These are phyloP conservation scores for Drosophila sordidula DNA, from an alignment of 2,888 invertebrate species.

Conservation along the genomic window DNA sequence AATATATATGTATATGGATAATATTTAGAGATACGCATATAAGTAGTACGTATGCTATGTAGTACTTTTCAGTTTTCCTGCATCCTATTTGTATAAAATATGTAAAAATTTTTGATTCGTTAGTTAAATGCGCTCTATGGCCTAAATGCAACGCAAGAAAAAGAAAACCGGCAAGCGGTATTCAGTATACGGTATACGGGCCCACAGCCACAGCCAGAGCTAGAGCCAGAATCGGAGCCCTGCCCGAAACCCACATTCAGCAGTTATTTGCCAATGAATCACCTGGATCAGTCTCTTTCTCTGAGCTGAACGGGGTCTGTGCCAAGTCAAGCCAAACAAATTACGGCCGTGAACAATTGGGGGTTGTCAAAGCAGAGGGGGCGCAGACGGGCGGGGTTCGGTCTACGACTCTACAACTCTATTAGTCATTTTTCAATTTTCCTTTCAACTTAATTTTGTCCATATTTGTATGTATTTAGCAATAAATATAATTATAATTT, in stretches of 20 bases:
- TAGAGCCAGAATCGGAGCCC: too few relatives aligned
- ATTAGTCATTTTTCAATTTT: slow-evolving; percentile 53
- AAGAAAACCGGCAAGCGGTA: slow-evolving; percentile 18
- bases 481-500: slow-evolving; percentile 67
- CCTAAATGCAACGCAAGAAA: slow-evolving; percentile 52
- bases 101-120: slow-evolving; percentile 43
- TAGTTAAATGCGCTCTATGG: slow-evolving; percentile 47
- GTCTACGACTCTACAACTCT: slow-evolving; percentile 24
- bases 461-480: slow-evolving; percentile 44
- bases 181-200: slow-evolving; percentile 13
- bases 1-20: slow-evolving; percentile 22
- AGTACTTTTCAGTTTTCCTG: slow-evolving; percentile 4
- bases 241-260: slow-evolving; percentile 2
- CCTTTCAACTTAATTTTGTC: slow-evolving; percentile 36
- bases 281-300: slow-evolving; percentile 63
- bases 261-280: slow-evolving; percentile 49
- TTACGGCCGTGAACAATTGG: slow-evolving; percentile 50
- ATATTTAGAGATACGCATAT: slow-evolving; percentile 31
- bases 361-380: slow-evolving; percentile 6
- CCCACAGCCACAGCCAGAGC: slow-evolving; percentile 1
- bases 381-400: slow-evolving; percentile 12
- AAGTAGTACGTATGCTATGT: slow-evolving; percentile 4
- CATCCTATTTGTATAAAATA: slow-evolving; percentile 36
- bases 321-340: slow-evolving; percentile 67
- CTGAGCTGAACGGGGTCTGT: slow-evolving; percentile 36